A percentile compares a stretch with the other conserved stretches of the same genome.
Evolutionary conservation across 1,140 invertebrate genomes (phyloP).

Genomic region (Pachypsylla venusta): DNA sequence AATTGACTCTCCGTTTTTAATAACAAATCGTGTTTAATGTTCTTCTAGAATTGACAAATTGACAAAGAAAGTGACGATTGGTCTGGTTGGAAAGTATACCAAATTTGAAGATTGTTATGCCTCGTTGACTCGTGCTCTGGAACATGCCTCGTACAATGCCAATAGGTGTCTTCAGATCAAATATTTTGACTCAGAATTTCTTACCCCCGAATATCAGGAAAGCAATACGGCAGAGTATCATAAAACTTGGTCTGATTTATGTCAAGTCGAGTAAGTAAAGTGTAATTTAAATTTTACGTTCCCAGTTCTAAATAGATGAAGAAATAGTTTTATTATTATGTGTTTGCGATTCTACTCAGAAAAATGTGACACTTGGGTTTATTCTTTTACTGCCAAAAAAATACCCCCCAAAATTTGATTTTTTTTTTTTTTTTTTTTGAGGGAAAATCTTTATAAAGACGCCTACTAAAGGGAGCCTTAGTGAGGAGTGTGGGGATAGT

Average conservation of each 20-base stretch:
- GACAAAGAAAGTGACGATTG: conserved; percentile 71
- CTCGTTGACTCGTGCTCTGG: conserved; percentile 86
- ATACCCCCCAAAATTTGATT: no score
- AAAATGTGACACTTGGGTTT: no score
- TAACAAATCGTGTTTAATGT: conserved; percentile 13
- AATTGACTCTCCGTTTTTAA: background rate
- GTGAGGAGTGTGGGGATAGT: no score
- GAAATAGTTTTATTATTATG: no score
- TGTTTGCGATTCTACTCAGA: no score
- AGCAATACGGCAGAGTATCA: conserved; percentile 72
- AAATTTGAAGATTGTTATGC: conserved; percentile 91
- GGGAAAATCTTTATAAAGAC: background rate
- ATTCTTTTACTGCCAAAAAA: no score
- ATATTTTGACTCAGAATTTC: conserved; percentile 79
- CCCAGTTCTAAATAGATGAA: no score
- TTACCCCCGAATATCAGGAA: conserved; percentile 58
- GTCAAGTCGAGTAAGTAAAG: conserved; percentile 64
- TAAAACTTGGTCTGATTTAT: conserved; percentile 84
- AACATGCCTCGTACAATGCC: conserved; percentile 74
- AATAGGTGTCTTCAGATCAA: conserved; percentile 39
- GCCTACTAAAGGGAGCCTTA: no score
- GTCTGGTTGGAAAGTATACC: conserved; percentile 98
- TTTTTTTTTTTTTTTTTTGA: no score
- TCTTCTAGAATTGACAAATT: conserved; percentile 51
- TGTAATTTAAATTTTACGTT: no score